These are phyloP conservation scores for Panzeria rudis DNA, from an alignment of 2,888 invertebrate genomes.

Conservation along the genomic window DNA sequence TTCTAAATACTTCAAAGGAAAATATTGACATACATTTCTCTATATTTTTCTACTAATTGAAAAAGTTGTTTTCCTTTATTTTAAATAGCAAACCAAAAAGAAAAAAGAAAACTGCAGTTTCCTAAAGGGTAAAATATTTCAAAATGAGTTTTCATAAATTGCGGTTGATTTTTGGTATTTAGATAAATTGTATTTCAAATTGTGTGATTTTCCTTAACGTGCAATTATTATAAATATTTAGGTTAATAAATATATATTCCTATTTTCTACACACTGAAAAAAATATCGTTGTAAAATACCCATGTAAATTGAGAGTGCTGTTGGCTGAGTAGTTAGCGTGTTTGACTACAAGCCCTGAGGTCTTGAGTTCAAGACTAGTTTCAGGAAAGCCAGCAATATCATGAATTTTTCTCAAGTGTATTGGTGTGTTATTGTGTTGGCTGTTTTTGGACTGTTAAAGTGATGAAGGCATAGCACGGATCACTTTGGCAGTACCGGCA, in stretches of 20 bases:
- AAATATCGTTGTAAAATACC: no score
- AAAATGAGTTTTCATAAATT: slow-evolving; percentile 7
- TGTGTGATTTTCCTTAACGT: background rate
- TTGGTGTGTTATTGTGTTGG: no score
- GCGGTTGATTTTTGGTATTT: background rate
- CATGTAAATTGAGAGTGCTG: no score
- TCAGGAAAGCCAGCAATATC: no score
- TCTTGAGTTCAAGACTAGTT: no score
- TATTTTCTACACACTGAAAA: no score
- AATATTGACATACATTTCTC: slow-evolving; percentile 51
- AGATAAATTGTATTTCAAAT: background rate
- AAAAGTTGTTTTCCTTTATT: slow-evolving; percentile 12
- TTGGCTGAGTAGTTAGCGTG: no score
- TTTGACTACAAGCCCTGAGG: no score
- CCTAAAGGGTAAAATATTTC: background rate
- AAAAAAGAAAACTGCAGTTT: background rate
- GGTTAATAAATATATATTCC: slow-evolving; percentile 1
- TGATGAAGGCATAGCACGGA: no score
- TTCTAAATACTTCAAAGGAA: slow-evolving; percentile 58
- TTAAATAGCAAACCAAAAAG: background rate
- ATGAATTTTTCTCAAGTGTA: no score
- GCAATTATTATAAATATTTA: slow-evolving; percentile 25
- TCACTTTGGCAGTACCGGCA: no score
- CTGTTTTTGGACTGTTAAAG: no score
- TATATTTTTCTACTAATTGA: slow-evolving; percentile 54